These are phyloP conservation scores for Hoplostethus atlanticus DNA, from an alignment of 2,797 vertebrate species.

Conservation along the genomic window DNA sequence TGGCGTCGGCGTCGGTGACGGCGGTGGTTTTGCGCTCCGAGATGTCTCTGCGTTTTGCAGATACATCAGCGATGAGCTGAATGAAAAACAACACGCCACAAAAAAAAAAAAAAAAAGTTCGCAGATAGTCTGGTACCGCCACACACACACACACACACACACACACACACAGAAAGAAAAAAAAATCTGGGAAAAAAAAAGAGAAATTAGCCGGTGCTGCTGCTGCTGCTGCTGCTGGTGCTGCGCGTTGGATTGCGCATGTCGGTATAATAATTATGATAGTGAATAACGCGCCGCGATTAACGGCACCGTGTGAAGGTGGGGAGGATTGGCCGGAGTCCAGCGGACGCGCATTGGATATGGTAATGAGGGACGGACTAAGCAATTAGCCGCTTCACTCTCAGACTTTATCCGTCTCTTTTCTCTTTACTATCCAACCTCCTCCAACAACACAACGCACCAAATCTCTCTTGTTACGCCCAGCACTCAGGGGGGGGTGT, in stretches of 20 bases:
- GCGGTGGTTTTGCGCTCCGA: constrained; percentile 83
- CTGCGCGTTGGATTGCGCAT: constrained; percentile 90
- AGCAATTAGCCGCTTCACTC: constrained; percentile 93
- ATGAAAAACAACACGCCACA: constrained; percentile 68
- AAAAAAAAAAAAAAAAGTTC: constrained; percentile 71
- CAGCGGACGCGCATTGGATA: constrained; percentile 94
- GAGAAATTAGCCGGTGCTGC: constrained; percentile 85
- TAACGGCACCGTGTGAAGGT: constrained; percentile 92
- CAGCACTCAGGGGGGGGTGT: constrained; percentile 76
- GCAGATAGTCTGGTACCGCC: constrained; percentile 83
- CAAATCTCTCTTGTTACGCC: constrained; percentile 82
- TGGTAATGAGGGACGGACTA: constrained; percentile 95
- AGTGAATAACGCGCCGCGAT: constrained; percentile 97
- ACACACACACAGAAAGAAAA: constrained; percentile 21
- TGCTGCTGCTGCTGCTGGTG: constrained; percentile 74
- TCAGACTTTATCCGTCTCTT: constrained; percentile 88
- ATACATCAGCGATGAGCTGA: constrained; percentile 89
- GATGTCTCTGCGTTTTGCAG: constrained; percentile 90
- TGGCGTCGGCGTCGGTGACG: constrained; percentile 65
- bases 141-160: too few species aligned
- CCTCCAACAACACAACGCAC: constrained; percentile 77
- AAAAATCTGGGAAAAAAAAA: constrained; percentile 41
- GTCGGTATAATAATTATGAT: constrained; percentile 96
- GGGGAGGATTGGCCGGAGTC: constrained; percentile 93
- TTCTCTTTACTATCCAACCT: constrained; percentile 77